Conservation (phyloP, 2,113 vertebrate genomes). For the Onychorhynchus coronatus region DNA sequence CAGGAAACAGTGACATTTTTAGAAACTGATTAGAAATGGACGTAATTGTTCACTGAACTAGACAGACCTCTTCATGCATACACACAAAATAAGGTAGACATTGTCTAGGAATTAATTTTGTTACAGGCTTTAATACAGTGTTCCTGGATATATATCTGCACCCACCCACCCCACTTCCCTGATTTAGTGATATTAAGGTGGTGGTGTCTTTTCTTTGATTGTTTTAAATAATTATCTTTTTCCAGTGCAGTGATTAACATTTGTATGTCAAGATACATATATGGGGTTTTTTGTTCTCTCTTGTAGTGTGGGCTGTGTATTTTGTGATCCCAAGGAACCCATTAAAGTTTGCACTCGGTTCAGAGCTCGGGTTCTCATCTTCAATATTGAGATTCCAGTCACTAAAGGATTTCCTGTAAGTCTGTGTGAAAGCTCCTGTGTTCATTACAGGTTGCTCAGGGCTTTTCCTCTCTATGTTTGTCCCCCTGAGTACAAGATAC, state of each 20-base stretch:
- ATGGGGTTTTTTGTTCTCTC: neutral
- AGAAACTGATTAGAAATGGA: slow-evolving; percentile 52
- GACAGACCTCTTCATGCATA: slow-evolving; percentile 39
- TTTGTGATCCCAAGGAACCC: slow-evolving; percentile 90
- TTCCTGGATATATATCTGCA: neutral
- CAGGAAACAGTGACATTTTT: slow-evolving; percentile 57
- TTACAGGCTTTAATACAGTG: neutral
- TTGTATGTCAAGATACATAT: neutral
- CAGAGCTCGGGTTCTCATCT: slow-evolving; percentile 91
- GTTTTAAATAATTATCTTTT: neutral
- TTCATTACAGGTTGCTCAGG: neutral
- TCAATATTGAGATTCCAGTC: slow-evolving; percentile 93
- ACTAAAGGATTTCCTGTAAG: slow-evolving; percentile 98
- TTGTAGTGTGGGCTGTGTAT: slow-evolving; percentile 90
- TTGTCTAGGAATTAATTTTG: neutral
- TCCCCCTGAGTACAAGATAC: accelerated
- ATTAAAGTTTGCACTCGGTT: slow-evolving; percentile 90
- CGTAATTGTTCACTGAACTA: slow-evolving; percentile 40
- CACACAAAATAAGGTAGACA: neutral
- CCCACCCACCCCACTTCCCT: accelerated
- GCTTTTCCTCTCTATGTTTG: neutral
- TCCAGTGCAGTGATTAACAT: neutral
- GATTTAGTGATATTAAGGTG: neutral
- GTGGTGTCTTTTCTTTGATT: neutral
- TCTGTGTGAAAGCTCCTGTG: slow-evolving; percentile 10